Percentiles rank a stretch among this genome's conserved stretches.
phyloP scores from a whole-genome alignment of 2,888 invertebrate species.

The Cabera pusaria region DNA sequence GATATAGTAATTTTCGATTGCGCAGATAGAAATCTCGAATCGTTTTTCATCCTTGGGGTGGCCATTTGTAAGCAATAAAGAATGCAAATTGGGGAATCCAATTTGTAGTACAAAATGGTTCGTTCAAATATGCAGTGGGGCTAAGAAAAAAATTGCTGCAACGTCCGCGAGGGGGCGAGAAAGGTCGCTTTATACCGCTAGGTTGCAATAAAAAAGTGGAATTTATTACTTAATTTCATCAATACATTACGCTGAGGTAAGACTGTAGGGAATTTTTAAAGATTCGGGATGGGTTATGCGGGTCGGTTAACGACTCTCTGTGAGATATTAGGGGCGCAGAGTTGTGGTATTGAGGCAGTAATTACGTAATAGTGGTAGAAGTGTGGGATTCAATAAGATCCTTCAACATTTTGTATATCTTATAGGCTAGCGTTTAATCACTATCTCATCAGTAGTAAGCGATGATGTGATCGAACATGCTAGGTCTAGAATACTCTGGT shows the following conservation, averaged over 20 bases:
- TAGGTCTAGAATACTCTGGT: no score
- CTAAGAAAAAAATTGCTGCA: conserved; percentile 51
- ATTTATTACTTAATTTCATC: conserved; percentile 37
- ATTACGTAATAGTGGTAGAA: no score
- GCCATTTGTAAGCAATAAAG: conserved; percentile 56
- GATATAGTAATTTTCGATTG: conserved; percentile 5
- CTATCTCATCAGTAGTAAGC: no score
- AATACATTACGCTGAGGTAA: conserved; percentile 32
- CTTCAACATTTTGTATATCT: no score
- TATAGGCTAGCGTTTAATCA: no score
- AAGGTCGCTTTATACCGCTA: conserved; percentile 42
- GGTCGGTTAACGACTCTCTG: conserved; percentile 19
- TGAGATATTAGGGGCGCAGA: conserved; percentile 21
- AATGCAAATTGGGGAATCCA: conserved; percentile 59
- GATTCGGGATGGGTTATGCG: conserved; percentile 24
- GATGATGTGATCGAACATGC: no score
- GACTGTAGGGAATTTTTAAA: conserved; percentile 27
- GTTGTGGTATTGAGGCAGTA: no score
- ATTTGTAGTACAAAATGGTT: conserved; percentile 53
- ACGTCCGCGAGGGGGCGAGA: conserved; percentile 38
- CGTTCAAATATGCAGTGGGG: conserved; percentile 56
- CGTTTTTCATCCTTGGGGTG: conserved; percentile 39
- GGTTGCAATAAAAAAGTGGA: conserved; percentile 44
- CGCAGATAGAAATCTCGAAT: conserved; percentile 36
- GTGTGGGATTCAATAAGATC: no score